Percentiles rank a stretch among this genome's conserved stretches.
Evolutionary conservation across 2,888 invertebrate species (phyloP).

Genomic region (Ditula angustiorana): DNA sequence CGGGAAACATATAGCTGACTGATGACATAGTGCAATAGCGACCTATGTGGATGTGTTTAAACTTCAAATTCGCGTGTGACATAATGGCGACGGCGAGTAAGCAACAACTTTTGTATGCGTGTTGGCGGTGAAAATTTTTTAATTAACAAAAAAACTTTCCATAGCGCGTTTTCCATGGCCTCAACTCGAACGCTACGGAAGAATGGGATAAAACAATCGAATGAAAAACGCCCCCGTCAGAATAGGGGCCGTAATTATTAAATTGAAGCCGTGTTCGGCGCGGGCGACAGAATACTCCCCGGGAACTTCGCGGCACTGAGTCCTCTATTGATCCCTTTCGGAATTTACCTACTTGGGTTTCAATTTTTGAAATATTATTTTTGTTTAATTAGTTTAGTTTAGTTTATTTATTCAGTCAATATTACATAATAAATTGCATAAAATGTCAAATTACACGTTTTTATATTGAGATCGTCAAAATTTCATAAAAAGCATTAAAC

Average conservation of each 20-base stretch:
- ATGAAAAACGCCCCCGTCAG: constrained; percentile 73
- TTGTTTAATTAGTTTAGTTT: background rate
- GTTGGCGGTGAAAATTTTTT: too few species aligned
- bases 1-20: too few species aligned
- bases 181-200: constrained; percentile 59
- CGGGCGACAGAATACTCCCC: constrained; percentile 48
- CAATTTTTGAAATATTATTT: too few species aligned
- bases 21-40: too few species aligned
- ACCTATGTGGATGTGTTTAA: too few species aligned
- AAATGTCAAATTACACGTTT: too few species aligned
- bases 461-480: too few species aligned
- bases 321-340: background rate
- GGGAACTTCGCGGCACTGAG: background rate
- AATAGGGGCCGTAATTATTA: constrained; percentile 76
- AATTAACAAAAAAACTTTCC: background rate
- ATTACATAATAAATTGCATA: too few species aligned
- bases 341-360: background rate
- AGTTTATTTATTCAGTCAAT: too few species aligned
- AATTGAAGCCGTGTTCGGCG: constrained; percentile 80
- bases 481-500: too few species aligned
- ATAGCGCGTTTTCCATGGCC: constrained; percentile 54
- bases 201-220: constrained; percentile 79
- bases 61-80: too few species aligned
- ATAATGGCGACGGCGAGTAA: too few species aligned
- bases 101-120: background rate